Evolutionary conservation across 2,113 vertebrate species (phyloP), one percentile per base, ranked within the genome.

Genomic region (Lophius piscatorius): DNA sequence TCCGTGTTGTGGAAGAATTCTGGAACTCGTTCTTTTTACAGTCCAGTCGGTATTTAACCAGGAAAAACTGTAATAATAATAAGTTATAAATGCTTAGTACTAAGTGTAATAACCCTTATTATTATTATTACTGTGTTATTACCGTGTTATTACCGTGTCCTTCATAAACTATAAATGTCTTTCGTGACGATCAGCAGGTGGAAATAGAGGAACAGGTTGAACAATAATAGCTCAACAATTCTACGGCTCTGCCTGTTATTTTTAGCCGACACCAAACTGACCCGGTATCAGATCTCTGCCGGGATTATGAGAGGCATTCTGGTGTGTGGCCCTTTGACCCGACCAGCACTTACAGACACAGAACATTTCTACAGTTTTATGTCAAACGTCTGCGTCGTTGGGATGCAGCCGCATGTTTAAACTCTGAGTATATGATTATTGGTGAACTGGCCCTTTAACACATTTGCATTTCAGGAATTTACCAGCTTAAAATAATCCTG

Each of bases 281-380:
- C 63, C 41, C 58, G 29, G 59, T 62, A 64, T 41, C 66, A 52
- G 46, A 38, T 35, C 29, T 56, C 31, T 63, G 61, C 48, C 18
- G 52, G 74, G 61, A 26, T 74, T 50, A 59, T 66, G 36, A 33
- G 31, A n/a, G 39, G 71, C 69, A 84, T 84, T 73, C 3, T 70
- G 18, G 63, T 70, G 69, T 58, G 60, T 73, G 80, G 81, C 40
- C 22, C 70, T 78, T 85, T 85, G 82, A 76, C 74, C 64, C 66
- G 13, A 18, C 6, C 13, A 14, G 10, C n/a, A 17, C 36, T n/a
- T 5, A 9, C 5, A 28, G 26, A 28, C 5, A 1, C 9, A 9
- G 5, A 28, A 9, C 26, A 28, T 6, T 28, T 28, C 26, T 28
- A 28, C 5, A 28, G n/a, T n/a, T n/a, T n/a, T 28, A 28, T 28